A percentile compares a stretch with the other conserved stretches of the same genome.
These are phyloP conservation scores for Lottia scabra DNA, from an alignment of 2,888 invertebrate species.

Conservation along the genomic window DNA sequence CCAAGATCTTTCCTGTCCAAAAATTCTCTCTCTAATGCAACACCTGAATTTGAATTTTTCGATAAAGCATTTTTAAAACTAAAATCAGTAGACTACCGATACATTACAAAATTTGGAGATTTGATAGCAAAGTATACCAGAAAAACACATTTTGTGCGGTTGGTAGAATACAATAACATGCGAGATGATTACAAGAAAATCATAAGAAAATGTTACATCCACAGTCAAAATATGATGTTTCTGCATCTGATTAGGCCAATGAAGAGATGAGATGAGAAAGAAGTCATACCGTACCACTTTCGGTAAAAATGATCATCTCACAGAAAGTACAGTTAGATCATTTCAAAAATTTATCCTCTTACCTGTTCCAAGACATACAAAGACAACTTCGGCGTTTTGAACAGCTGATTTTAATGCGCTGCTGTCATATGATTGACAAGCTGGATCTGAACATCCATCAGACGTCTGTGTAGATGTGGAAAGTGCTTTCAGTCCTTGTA, in stretches of 20 bases:
- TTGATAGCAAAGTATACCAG: too few relatives aligned
- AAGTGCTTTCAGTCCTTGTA: slow-evolving; percentile 44
- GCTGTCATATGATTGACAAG: slow-evolving; percentile 48
- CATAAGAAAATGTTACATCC: too few relatives aligned
- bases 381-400: slow-evolving; percentile 44
- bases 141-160: too few relatives aligned
- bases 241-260: too few relatives aligned
- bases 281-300: too few relatives aligned
- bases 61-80: not conserved
- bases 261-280: too few relatives aligned
- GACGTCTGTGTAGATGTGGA: slow-evolving; percentile 35
- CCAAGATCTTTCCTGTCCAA: not conserved
- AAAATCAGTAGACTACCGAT: too few relatives aligned
- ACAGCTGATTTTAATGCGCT: slow-evolving; percentile 41
- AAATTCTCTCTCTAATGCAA: not conserved
- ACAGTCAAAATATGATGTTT: too few relatives aligned
- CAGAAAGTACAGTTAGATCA: not conserved
- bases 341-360: not conserved
- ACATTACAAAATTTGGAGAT: too few relatives aligned
- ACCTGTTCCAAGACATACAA: slow-evolving; percentile 64
- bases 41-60: too few relatives aligned
- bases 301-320: not conserved
- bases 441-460: slow-evolving; percentile 50
- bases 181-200: too few relatives aligned
- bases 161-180: too few relatives aligned